Evolutionary conservation across 2,888 invertebrate genomes (phyloP), one percentile per base, ranked within the genome.

Genomic region (Hypercompe scribonia): DNA sequence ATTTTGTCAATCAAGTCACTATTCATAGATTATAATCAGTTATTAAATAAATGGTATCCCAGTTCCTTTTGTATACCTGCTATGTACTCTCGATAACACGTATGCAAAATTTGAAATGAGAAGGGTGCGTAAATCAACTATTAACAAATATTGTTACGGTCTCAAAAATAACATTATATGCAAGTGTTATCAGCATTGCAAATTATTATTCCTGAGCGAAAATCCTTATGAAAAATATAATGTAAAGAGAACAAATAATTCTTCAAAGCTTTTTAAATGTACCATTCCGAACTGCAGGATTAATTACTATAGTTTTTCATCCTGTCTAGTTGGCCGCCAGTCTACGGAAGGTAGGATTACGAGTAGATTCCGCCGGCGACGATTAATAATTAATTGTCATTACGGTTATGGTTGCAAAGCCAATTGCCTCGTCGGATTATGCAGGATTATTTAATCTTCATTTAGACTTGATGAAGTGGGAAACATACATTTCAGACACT

Each of bases 251-350:
- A 78, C 80, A 81, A 81, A 86, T 86, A 86, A 85, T 80, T 82
- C 81, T 81, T 82, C 82, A 86, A 85, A 89, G 87, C 83, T 84
- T 89, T 89, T 88, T 83, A 88, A 87, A 86, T 84, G 85, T 86
- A 90, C 86, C 88, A 88, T 88, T 86, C 80, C 81, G 83, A 87
- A 88, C 87, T 87, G 84, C 82, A 86, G 86, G 85, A 90, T 89
- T 91, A 92, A 92, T 92, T 90, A 90, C 88, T 86, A 86, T 86
- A 89, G 85, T 91, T 91, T 92, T 91, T 91, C 90, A 90, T 88
- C 73, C 83, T 86, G 88, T 84, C 87, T 87, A 82, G 85, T 77
- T 79, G 67, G 72, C 77, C 82, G 84, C 72, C 80, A 77, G 83
- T 73, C 81, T 81, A 76, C 80, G 82, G 82, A 86, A 83, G 83